Conservation (phyloP, 2,113 vertebrate species). For the Chaetorhynchus papuensis region DNA sequence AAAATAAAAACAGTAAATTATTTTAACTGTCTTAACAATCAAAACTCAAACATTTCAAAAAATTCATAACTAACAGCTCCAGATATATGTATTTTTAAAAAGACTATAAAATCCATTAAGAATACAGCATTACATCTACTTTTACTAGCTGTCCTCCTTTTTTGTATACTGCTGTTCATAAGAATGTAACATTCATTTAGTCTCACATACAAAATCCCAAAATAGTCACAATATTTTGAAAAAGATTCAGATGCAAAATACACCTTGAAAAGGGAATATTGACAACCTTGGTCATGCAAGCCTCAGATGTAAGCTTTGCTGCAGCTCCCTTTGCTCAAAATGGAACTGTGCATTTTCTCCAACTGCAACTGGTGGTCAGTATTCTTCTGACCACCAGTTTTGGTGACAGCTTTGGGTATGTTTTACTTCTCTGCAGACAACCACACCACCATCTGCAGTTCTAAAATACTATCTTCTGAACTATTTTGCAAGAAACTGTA, state of each 20-base stretch:
- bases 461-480: not conserved
- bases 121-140: not conserved
- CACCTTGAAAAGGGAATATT: not conserved
- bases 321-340: not conserved
- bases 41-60: not conserved
- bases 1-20: not conserved
- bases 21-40: not conserved
- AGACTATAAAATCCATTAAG: not conserved
- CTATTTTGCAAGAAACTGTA: not conserved
- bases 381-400: not conserved
- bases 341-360: not conserved
- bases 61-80: not conserved
- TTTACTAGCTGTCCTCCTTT: not conserved
- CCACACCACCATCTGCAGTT: not conserved
- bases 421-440: not conserved
- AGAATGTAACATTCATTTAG: not conserved
- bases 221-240: not conserved
- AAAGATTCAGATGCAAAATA: not conserved
- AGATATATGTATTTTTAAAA: not conserved
- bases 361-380: not conserved
- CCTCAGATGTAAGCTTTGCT: not conserved
- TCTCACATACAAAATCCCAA: not conserved
- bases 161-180: not conserved
- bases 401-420: not conserved
- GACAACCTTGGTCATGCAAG: not conserved